A percentile compares a stretch with the other conserved stretches of the same genome.
Conservation (phyloP, 2,797 vertebrate genomes). For the Podarcis lilfordi region DNA sequence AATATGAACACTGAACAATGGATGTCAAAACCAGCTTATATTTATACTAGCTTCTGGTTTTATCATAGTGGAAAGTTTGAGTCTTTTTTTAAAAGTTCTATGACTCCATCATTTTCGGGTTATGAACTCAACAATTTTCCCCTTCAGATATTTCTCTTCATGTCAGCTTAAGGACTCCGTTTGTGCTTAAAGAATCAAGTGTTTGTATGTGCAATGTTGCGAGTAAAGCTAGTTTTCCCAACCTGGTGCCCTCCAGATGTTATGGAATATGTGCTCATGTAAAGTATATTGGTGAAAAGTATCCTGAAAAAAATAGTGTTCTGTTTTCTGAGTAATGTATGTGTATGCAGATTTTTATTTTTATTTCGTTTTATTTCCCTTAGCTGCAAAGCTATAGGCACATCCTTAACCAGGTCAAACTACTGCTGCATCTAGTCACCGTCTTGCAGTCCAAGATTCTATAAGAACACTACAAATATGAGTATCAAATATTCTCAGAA, state of each 20-base stretch:
- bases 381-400: slow-evolving; percentile 58
- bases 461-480: neutral
- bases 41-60: slow-evolving; percentile 79
- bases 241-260: too few species aligned
- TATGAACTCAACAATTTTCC: slow-evolving; percentile 76
- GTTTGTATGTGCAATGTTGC: slow-evolving; percentile 57
- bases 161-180: slow-evolving; percentile 74
- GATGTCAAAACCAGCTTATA: slow-evolving; percentile 71
- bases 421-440: neutral
- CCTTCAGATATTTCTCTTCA: slow-evolving; percentile 64
- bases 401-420: neutral
- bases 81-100: slow-evolving; percentile 71
- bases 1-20: slow-evolving; percentile 68
- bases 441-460: neutral
- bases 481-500: neutral
- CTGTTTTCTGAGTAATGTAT: neutral
- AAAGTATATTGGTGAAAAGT: neutral
- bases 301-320: neutral
- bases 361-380: slow-evolving; percentile 54
- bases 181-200: slow-evolving; percentile 66
- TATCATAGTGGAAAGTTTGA: slow-evolving; percentile 85
- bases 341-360: neutral
- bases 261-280: too few species aligned
- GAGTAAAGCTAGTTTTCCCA: too few species aligned
- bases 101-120: slow-evolving; percentile 76